Percentiles rank a stretch among this genome's conserved stretches.
Evolutionary conservation across 2,888 invertebrate species (phyloP).

Genomic region (Hofmannophila pseudospretella): DNA sequence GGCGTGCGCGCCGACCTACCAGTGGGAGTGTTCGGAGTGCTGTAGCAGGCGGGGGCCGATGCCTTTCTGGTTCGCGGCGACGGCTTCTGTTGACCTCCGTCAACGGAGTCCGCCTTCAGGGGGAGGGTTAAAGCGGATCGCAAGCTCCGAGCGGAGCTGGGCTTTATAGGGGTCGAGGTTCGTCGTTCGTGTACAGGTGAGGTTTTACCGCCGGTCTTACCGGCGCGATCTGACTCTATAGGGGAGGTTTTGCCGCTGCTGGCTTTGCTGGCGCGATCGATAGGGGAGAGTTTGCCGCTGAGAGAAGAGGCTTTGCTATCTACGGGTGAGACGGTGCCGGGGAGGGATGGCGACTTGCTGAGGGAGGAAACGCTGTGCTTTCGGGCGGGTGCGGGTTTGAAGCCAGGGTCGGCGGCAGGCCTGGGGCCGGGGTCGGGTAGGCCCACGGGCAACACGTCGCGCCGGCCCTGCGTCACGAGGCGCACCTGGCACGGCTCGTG

Average conservation of each 20-base stretch:
- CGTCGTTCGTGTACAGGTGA: constrained; percentile 24
- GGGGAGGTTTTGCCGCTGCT: constrained; percentile 22
- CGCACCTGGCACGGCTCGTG: constrained; percentile 92
- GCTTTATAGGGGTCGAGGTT: constrained; percentile 15
- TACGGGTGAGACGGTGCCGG: constrained; percentile 14
- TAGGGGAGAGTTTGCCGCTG: constrained; percentile 60
- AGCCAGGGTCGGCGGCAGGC: constrained; percentile 6
- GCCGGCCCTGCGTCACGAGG: constrained; percentile 66
- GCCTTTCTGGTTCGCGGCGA: constrained; percentile 51
- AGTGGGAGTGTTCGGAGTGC: constrained; percentile 51
- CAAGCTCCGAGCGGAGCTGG: constrained; percentile 15
- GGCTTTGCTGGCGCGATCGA: constrained; percentile 17
- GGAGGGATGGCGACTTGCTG: constrained; percentile 24
- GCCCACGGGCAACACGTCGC: constrained; percentile 45
- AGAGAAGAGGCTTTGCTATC: constrained; percentile 82
- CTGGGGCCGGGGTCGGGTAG: constrained; percentile 17
- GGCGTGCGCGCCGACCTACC: constrained; percentile 47
- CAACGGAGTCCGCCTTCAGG: constrained; percentile 34
- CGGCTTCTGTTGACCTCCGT: constrained; percentile 22
- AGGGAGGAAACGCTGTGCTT: constrained; percentile 12
- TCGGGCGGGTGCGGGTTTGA: constrained; percentile 9
- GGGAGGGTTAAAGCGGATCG: constrained; percentile 50
- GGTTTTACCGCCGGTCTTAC: constrained; percentile 6
- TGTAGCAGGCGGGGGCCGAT: constrained; percentile 58
- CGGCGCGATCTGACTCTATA: not conserved